Conservation (phyloP, 1,140 invertebrate genomes). For the Babylonia areolata region DNA sequence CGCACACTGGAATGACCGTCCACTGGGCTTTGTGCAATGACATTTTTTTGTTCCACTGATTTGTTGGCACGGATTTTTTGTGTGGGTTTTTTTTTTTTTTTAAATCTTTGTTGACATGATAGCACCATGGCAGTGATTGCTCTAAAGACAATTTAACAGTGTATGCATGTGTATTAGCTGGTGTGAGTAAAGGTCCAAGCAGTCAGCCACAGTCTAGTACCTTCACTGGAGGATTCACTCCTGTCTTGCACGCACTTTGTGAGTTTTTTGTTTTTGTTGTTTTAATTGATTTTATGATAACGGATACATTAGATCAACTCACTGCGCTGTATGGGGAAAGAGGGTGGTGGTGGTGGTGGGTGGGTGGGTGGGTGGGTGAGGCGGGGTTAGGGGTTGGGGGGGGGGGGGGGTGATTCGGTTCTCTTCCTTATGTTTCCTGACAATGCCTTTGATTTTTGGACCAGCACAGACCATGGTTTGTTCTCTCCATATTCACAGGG, state of each 20-base stretch:
- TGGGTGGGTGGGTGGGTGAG: neutral
- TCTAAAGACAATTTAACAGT: neutral
- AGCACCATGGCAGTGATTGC: neutral
- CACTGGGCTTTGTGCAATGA: neutral
- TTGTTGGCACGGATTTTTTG: neutral
- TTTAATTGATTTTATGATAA: neutral
- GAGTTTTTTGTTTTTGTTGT: neutral
- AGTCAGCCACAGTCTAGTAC: neutral
- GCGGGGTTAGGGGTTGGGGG: neutral
- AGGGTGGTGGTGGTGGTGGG: neutral
- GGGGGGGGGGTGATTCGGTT: neutral
- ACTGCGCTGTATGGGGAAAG: neutral
- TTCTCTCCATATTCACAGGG: no score
- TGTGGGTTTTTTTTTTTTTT: neutral
- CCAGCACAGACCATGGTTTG: neutral
- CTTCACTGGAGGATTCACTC: neutral
- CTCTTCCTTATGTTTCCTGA: neutral
- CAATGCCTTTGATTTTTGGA: neutral
- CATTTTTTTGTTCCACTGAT: neutral
- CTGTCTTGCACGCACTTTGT: neutral
- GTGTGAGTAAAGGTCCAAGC: no score
- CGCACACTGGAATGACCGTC: neutral
- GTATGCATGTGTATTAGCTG: no score
- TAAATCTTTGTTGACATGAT: neutral
- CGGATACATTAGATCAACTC: neutral